These are phyloP conservation scores for Bombycilla garrulus DNA, from an alignment of 2,113 vertebrate genomes.

Conservation along the genomic window DNA sequence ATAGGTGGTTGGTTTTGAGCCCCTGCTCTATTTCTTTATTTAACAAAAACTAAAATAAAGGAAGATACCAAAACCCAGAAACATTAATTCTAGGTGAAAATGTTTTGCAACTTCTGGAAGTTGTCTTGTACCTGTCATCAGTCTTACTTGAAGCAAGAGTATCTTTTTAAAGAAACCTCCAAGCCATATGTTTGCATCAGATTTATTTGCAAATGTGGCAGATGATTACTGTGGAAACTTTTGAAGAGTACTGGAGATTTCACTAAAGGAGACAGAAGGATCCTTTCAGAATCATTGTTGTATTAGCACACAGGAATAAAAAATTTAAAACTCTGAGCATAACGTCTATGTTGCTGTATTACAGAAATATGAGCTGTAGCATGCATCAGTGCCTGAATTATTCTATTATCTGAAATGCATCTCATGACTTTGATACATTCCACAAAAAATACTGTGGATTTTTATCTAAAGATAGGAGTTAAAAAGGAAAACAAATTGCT, in stretches of 20 bases:
- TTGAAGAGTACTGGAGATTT: not conserved
- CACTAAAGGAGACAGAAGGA: not conserved
- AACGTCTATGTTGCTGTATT: not conserved
- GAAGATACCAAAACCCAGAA: not conserved
- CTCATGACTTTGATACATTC: not conserved
- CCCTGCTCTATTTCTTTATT: not conserved
- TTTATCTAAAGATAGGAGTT: not conserved
- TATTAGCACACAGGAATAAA: not conserved
- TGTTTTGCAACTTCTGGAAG: not conserved
- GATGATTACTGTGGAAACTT: not conserved
- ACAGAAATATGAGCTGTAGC: not conserved
- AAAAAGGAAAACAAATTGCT: not conserved
- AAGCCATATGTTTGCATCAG: not conserved
- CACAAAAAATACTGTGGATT: not conserved
- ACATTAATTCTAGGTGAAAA: not conserved
- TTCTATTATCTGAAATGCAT: constrained; percentile 24
- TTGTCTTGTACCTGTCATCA: not conserved
- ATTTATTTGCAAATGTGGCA: not conserved
- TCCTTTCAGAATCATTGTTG: not conserved
- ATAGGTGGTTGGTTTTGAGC: not conserved
- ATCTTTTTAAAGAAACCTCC: not conserved
- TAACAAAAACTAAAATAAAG: not conserved
- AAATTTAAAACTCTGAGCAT: not conserved
- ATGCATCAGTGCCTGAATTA: constrained; percentile 5
- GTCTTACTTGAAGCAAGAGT: not conserved